Conservation (phyloP, 2,888 invertebrate genomes). For the Drosophila prostipennis region DNA sequence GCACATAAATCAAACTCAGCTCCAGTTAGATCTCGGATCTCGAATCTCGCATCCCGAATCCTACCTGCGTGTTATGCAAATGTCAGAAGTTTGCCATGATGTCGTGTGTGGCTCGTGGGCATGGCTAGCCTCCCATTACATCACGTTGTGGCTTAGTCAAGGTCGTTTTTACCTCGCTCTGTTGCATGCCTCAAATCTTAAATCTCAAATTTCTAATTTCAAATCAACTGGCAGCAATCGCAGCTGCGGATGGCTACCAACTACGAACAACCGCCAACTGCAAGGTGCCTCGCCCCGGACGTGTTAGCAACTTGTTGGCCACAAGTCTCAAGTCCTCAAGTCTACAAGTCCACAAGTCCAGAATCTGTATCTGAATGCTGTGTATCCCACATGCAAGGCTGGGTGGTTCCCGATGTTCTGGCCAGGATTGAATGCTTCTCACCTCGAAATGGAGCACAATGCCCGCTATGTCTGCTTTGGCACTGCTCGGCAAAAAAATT, state of each 20-base stretch:
- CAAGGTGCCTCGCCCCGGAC: conserved; percentile 76
- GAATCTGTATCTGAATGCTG: not conserved
- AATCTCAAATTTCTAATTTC: conserved; percentile 47
- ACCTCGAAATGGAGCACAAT: conserved; percentile 72
- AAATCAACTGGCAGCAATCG: conserved; percentile 72
- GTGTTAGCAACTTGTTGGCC: conserved; percentile 65
- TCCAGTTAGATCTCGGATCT: conserved; percentile 39
- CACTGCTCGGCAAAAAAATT: conserved; percentile 63
- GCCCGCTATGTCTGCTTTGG: conserved; percentile 61
- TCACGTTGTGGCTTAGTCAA: conserved; percentile 49
- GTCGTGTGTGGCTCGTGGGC: conserved; percentile 77
- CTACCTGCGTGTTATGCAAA: conserved; percentile 72
- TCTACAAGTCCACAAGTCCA: not conserved
- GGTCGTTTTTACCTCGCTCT: conserved; percentile 52
- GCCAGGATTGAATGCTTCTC: conserved; percentile 73
- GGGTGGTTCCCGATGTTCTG: conserved; percentile 25
- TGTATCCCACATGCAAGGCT: conserved; percentile 13
- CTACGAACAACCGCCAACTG: not conserved
- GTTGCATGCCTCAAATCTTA: conserved; percentile 17
- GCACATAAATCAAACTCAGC: conserved; percentile 69
- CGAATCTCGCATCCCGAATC: not conserved
- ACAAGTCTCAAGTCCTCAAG: conserved; percentile 12
- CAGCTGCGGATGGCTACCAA: conserved; percentile 2
- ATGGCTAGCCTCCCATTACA: conserved; percentile 59
- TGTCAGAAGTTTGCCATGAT: conserved; percentile 69